phyloP scores from a whole-genome alignment of 2,797 vertebrate species.

The Chrosomus eos region DNA sequence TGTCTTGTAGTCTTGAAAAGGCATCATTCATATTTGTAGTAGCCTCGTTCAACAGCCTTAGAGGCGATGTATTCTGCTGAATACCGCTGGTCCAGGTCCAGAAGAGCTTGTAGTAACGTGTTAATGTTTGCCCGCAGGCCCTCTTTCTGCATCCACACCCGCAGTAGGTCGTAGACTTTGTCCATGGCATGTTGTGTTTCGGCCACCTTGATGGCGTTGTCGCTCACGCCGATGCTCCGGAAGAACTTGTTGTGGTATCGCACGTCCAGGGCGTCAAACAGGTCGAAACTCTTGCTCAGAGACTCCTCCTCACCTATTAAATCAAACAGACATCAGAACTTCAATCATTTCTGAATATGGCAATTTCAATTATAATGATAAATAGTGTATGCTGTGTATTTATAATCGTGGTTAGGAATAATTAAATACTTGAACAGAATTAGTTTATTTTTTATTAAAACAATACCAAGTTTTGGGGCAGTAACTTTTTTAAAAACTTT shows the following conservation, averaged over 20 bases:
- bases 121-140: slow-evolving; percentile 83
- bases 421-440: not conserved
- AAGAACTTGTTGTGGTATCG: slow-evolving; percentile 84
- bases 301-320: slow-evolving; percentile 76
- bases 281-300: slow-evolving; percentile 80
- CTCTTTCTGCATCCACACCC: slow-evolving; percentile 82
- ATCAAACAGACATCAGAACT: not conserved
- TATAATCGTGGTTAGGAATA: not conserved
- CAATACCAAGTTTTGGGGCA: not conserved
- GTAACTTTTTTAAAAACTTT: too few species aligned
- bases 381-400: not conserved
- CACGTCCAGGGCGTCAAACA: slow-evolving; percentile 79
- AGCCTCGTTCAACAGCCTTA: slow-evolving; percentile 72
- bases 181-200: slow-evolving; percentile 70
- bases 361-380: not conserved
- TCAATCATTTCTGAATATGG: too few species aligned
- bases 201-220: slow-evolving; percentile 79
- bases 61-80: slow-evolving; percentile 79
- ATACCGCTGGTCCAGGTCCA: slow-evolving; percentile 79
- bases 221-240: slow-evolving; percentile 78
- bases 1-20: not conserved
- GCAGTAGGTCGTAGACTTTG: slow-evolving; percentile 83
- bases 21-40: slow-evolving; percentile 74
- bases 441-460: not conserved
- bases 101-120: slow-evolving; percentile 73